Evolutionary conservation across 2,113 vertebrate species (phyloP).

Genomic region (Anolis sagrei): DNA sequence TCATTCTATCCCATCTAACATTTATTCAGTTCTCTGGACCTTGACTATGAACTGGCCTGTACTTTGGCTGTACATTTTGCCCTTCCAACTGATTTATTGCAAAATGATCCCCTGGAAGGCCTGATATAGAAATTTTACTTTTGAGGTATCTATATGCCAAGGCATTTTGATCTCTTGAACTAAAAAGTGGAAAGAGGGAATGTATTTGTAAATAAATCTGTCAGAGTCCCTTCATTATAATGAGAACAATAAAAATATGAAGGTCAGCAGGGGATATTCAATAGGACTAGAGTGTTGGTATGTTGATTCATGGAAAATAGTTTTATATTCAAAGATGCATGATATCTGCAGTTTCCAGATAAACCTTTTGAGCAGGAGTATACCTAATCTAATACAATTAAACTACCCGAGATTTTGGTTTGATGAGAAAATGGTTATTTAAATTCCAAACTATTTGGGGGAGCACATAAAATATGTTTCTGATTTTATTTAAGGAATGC

Average conservation of each 20-base stretch:
- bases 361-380: not conserved
- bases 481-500: not conserved
- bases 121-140: not conserved
- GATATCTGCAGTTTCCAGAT: not conserved
- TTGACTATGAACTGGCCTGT: not conserved
- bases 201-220: no score
- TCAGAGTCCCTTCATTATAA: no score
- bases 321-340: not conserved
- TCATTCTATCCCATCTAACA: not conserved
- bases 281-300: no score
- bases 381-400: constrained; percentile 1
- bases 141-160: not conserved
- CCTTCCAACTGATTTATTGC: not conserved
- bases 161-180: not conserved
- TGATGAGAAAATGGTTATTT: not conserved
- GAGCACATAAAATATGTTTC: not conserved
- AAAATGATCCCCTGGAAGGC: not conserved
- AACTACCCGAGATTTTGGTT: not conserved
- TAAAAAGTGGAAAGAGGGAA: not conserved
- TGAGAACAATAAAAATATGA: no score
- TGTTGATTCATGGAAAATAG: not conserved
- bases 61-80: not conserved
- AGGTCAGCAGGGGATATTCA: no score
- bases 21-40: not conserved
- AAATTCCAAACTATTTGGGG: not conserved